Conservation (phyloP, 2,888 invertebrate species). For the Megastigmus dorsalis region DNA sequence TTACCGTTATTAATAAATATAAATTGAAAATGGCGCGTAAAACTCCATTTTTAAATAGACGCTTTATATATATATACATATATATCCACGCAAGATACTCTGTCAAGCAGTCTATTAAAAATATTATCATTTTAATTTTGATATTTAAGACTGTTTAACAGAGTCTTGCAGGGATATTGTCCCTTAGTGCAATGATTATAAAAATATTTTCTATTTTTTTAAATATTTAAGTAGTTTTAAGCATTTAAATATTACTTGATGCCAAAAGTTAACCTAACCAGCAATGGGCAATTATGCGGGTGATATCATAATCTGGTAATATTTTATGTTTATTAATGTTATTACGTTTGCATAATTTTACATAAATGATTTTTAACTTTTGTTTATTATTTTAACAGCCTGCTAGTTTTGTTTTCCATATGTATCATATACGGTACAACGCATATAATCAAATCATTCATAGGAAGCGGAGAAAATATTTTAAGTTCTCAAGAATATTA, state of each 20-base stretch:
- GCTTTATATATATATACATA: conserved; percentile 3
- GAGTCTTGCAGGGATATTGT: conserved; percentile 13
- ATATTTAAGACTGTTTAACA: conserved; percentile 4
- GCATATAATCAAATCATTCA: conserved; percentile 70
- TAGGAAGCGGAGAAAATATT: conserved; percentile 64
- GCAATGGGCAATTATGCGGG: conserved; percentile 70
- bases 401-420: conserved; percentile 74
- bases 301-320: conserved; percentile 72
- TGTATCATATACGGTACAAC: conserved; percentile 75
- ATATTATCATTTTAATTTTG: conserved; percentile 8
- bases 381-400: conserved; percentile 69
- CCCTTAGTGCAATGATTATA: conserved; percentile 27
- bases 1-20: background rate
- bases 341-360: background rate
- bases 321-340: conserved; percentile 23
- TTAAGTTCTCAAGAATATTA: conserved; percentile 74
- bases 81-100: conserved; percentile 24
- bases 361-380: conserved; percentile 1
- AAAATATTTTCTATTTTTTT: conserved; percentile 8
- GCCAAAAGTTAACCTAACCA: conserved; percentile 47
- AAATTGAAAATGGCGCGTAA: background rate
- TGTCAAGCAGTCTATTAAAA: conserved; percentile 29
- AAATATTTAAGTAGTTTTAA: conserved; percentile 23
- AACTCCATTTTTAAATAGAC: conserved; percentile 35
- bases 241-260: conserved; percentile 22